Percentiles rank a stretch among this genome's conserved stretches.
phyloP scores from a whole-genome alignment of 2,888 invertebrate species.

The Eutolmus rufibarbis region DNA sequence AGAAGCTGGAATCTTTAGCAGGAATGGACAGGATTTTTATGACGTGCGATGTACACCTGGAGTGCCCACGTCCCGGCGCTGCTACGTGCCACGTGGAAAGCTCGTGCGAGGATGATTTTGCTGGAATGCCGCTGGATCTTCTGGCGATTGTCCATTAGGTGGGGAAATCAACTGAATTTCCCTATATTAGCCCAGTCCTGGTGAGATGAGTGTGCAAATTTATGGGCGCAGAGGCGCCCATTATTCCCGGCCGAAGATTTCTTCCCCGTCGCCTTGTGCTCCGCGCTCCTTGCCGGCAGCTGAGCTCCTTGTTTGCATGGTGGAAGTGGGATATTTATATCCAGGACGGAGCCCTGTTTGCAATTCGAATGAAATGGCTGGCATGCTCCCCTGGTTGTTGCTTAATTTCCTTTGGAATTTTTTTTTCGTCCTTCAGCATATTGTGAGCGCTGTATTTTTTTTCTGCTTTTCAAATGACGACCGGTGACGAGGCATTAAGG shows the following conservation, averaged over 20 bases:
- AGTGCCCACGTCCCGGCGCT: neutral
- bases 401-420: neutral
- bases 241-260: neutral
- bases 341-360: neutral
- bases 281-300: neutral
- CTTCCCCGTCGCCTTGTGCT: neutral
- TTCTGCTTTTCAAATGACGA: neutral
- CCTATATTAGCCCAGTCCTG: neutral
- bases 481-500: neutral
- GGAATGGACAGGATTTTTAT: neutral
- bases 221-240: constrained; percentile 9
- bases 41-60: neutral
- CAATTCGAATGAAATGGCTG: neutral
- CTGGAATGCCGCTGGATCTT: neutral
- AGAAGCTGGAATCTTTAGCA: neutral
- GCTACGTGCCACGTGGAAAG: neutral
- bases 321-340: neutral
- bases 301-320: neutral
- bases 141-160: neutral
- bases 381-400: neutral
- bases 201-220: neutral
- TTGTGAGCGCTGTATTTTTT: neutral
- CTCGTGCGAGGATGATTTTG: neutral
- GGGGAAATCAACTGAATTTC: constrained; percentile 20
- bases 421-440: neutral